Evolutionary conservation across 2,888 invertebrate genomes (phyloP).

Genomic region (Clanis bilineata): DNA sequence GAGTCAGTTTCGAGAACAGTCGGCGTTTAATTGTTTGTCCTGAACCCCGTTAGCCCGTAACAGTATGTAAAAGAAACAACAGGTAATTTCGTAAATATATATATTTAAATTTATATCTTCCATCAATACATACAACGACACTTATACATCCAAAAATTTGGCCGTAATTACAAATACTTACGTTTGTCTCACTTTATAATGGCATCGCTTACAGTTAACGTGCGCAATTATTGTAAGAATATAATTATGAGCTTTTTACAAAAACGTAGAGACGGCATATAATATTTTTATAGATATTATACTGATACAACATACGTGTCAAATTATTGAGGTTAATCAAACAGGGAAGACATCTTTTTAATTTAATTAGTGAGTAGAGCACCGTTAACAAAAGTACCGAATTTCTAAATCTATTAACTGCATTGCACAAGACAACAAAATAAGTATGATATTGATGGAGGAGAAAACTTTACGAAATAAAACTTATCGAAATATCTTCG

Average conservation of each 20-base stretch:
- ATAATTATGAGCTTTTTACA: slow-evolving; percentile 25
- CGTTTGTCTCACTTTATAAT: slow-evolving; percentile 65
- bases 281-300: slow-evolving; percentile 3
- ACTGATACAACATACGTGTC: slow-evolving; percentile 5
- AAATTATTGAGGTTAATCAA: slow-evolving; percentile 26
- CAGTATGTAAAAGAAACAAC: slow-evolving; percentile 47
- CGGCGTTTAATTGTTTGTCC: too few species aligned
- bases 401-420: slow-evolving; percentile 43
- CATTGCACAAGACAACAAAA: slow-evolving; percentile 46
- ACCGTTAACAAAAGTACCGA: slow-evolving; percentile 50
- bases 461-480: slow-evolving; percentile 81
- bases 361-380: slow-evolving; percentile 49
- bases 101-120: slow-evolving; percentile 83
- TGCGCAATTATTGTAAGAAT: slow-evolving; percentile 11
- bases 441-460: slow-evolving; percentile 80
- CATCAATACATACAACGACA: slow-evolving; percentile 83
- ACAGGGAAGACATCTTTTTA: slow-evolving; percentile 70
- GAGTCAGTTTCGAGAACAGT: too few species aligned
- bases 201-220: slow-evolving; percentile 47
- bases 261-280: slow-evolving; percentile 19
- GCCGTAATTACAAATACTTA: slow-evolving; percentile 58
- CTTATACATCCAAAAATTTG: slow-evolving; percentile 72
- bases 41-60: too few species aligned
- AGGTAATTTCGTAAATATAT: slow-evolving; percentile 80
- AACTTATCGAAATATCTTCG: slow-evolving; percentile 83